These are phyloP conservation scores for Thamnophis elegans DNA, from an alignment of 2,797 vertebrate species.

Conservation along the genomic window DNA sequence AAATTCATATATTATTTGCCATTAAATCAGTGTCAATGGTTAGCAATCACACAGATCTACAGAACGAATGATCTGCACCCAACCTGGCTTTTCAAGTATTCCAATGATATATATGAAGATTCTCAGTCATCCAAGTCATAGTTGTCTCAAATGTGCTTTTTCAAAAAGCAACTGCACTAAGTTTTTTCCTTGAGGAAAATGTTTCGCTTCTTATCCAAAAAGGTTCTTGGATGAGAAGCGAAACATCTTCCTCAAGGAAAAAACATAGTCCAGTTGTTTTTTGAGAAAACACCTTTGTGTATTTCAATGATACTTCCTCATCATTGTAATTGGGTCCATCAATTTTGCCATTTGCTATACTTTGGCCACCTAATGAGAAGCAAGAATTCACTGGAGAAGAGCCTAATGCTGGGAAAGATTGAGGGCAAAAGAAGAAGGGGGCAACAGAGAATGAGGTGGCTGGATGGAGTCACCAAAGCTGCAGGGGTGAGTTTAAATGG, in stretches of 20 bases:
- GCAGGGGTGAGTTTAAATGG: too few species aligned
- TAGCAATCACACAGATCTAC: neutral
- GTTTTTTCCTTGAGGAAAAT: neutral
- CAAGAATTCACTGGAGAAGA: too few species aligned
- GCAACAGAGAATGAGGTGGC: too few species aligned
- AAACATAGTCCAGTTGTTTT: neutral
- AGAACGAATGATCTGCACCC: neutral
- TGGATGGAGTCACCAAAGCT: too few species aligned
- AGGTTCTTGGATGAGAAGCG: neutral
- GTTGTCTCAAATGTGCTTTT: neutral
- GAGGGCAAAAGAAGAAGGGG: too few species aligned
- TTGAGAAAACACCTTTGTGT: neutral
- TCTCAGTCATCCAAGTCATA: neutral
- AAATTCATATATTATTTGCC: neutral
- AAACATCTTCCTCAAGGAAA: neutral
- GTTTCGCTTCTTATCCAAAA: neutral
- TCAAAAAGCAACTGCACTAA: neutral
- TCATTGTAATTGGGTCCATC: neutral
- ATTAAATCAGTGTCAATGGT: neutral
- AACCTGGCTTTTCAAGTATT: neutral
- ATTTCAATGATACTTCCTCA: neutral
- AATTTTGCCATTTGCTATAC: neutral
- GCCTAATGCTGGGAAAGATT: too few species aligned
- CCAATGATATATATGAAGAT: neutral
- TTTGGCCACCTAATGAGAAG: too few species aligned